Base-by-base conservation (phyloP, 2,113 vertebrate genomes). In the Xiphorhynchus elegans region DNA sequence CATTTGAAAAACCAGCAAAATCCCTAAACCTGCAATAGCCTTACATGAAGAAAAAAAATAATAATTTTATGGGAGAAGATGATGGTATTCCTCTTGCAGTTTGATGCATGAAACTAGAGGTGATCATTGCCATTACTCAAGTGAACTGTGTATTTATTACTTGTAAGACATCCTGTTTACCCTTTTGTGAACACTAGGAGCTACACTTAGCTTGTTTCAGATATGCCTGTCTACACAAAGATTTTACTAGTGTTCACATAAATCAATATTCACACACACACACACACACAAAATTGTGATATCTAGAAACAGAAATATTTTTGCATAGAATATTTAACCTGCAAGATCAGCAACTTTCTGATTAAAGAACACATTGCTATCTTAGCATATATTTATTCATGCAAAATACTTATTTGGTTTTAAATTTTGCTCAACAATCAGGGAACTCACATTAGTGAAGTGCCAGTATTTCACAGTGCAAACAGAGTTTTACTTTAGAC, bases 401-500 rank as follows among this genome's bases (percentile, higher is more conserved):
- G 14, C 26, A 87, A 87, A 87, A 81, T 21, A 79, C 10, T 74
- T 64, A 56, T 33, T 80, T 70, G 4, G 11, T 81, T 67, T 84
- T 18, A 67, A 75, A 46, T 84, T 52, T 62, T 79, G 4, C 15
- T 39, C 17, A 87, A 31, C 29, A 90, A 15, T 33, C 14, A 60
- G 55, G 11, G 37, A 72, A 82, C 49, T 62, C 7, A 33, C 42
- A 20, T 52, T 46, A 26, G 29, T 60, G 39, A 72, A 90, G 35
- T 72, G 42, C 31, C 67, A 59, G 42, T 84, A 94, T 75, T 59
- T 75, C 68, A 87, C 18, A 63, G 21, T 10, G 10, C 55, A 94
- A 56, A 53, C 35, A 82, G n/a, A 95, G 66, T 82, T 70, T 92
- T 93, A 79, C 46, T 92, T 94, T 52, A 78, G 37, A 87, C 55